Conservation (phyloP, 2,113 vertebrate genomes). For the Hystrix cristata region DNA sequence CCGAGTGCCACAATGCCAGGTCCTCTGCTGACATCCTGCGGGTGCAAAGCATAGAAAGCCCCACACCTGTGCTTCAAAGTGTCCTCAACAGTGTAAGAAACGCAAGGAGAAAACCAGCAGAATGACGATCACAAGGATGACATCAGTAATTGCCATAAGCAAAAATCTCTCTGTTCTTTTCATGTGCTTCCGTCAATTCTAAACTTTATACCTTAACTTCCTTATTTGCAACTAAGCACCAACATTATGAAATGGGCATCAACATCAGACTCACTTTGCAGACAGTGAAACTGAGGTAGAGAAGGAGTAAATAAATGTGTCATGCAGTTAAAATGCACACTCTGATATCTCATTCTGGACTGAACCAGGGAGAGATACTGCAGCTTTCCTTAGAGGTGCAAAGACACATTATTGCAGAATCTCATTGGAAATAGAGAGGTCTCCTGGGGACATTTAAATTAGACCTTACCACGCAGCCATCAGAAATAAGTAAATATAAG, state of each 20-base stretch:
- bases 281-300: neutral
- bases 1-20: neutral
- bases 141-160: neutral
- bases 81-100: neutral
- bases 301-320: neutral
- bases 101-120: neutral
- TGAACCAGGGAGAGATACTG: neutral
- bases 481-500: neutral
- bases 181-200: neutral
- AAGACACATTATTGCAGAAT: neutral
- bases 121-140: too few species aligned
- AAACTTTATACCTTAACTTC: neutral
- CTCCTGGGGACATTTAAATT: neutral
- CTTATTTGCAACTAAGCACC: neutral
- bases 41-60: neutral
- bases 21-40: neutral
- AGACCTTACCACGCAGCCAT: neutral
- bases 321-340: neutral
- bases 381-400: neutral
- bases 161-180: neutral
- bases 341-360: neutral
- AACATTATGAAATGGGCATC: neutral
- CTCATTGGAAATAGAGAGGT: neutral
- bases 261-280: too few species aligned
- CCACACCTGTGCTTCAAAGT: fast-evolving